Evolutionary conservation across 2,797 vertebrate genomes (phyloP), one percentile per base, ranked within the genome.

Genomic region (Tadarida brasiliensis): DNA sequence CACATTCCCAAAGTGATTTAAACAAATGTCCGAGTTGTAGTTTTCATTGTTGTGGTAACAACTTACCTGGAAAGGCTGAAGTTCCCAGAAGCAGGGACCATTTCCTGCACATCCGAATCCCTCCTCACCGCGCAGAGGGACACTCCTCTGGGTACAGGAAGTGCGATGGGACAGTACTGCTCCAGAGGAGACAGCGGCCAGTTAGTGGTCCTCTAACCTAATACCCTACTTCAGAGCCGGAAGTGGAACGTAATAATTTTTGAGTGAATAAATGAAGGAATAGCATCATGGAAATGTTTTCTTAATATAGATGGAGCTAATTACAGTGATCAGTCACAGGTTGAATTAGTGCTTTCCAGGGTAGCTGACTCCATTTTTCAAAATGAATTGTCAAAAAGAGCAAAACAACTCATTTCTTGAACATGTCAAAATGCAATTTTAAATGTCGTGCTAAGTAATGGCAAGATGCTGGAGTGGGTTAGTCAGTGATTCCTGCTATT

Each of bases 321-420:
- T 97, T 96, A 82, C 0, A 0, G 63, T 91, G 54, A 97, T 97
- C 73, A 86, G 51, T 95, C 74, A 59, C 7, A 94, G 33, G 90
- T 19, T 83, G 81, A 92, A 95, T 96, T 85, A 95, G 65, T 84
- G 54, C 65, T 93, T 95, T 91, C 81, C 57, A 93, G 63, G 39
- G 51, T 59, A 95, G 89, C 20, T 92, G 88, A 94, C 82, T 89
- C 67, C 70, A 80, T 93, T 92, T 90, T 77, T 95, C 90, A 95
- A 91, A 96, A 77, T 86, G 87, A 96, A 85, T 88, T 17, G 30
- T 51, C 51, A 82, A 63, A 97, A 96, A 90, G 24, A 87, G 39
- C 73, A 95, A 90, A 95, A 89, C 61, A 97, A 93, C 28, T 96
- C 87, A 92, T 96, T 95, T 93, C 92, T 95, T 95, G 87, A 95